phyloP scores from a whole-genome alignment of 2,113 vertebrate genomes.

The Nesoenas mayeri region DNA sequence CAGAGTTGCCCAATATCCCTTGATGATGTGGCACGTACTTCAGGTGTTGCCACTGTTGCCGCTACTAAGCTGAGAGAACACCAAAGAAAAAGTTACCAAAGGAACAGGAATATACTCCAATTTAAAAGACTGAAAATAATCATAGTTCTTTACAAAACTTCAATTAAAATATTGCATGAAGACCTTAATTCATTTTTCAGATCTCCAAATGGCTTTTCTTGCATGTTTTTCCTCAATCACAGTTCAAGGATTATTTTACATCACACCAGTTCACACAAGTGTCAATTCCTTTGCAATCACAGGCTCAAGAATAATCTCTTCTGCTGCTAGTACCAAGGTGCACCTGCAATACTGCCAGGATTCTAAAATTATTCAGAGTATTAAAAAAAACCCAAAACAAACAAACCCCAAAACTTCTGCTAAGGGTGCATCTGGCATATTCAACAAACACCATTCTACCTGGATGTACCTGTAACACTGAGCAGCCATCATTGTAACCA shows the following conservation, averaged over 20 bases:
- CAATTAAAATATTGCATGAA: conserved; percentile 37
- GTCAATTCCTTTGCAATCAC: conserved; percentile 50
- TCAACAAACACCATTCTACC: conserved; percentile 29
- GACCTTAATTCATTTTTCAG: conserved; percentile 11
- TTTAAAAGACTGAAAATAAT: not conserved
- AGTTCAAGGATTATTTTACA: conserved; percentile 32
- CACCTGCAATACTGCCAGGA: conserved; percentile 57
- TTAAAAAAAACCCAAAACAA: not conserved
- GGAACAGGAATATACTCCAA: conserved; percentile 6
- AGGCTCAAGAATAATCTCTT: conserved; percentile 52
- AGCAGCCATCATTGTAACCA: conserved; percentile 24
- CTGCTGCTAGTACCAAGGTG: conserved; percentile 56
- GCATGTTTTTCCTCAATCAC: conserved; percentile 24
- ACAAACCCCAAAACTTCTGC: not conserved
- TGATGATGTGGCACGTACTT: not conserved
- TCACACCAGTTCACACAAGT: conserved; percentile 44
- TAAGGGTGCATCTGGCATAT: not conserved
- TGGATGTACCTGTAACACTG: conserved; percentile 40
- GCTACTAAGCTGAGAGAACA: conserved; percentile 11
- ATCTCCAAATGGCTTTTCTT: conserved; percentile 53
- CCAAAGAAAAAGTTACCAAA: not conserved
- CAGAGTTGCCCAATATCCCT: not conserved
- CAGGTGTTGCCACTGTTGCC: not conserved
- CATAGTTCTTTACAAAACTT: not conserved
- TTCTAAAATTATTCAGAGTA: conserved; percentile 31